These are phyloP conservation scores for Heliconius hermathena DNA, from an alignment of 1,140 invertebrate species.

Conservation along the genomic window DNA sequence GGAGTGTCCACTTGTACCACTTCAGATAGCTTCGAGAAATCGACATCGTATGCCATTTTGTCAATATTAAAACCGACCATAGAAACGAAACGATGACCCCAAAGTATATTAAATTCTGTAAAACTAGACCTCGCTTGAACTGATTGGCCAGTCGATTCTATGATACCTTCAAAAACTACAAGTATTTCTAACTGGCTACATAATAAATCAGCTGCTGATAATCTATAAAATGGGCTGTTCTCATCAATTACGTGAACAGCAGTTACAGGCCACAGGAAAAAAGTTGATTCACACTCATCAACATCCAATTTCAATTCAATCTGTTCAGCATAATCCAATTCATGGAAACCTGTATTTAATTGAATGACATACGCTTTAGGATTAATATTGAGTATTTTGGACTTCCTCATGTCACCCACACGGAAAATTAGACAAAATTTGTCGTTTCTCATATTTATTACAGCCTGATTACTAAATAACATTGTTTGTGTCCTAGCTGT, in stretches of 20 bases:
- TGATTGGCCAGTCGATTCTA: slow-evolving; percentile 87
- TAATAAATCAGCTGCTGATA: slow-evolving; percentile 91
- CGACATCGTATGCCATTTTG: slow-evolving; percentile 91
- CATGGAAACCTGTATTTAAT: slow-evolving; percentile 85
- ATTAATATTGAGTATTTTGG: slow-evolving; percentile 93
- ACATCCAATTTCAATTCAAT: slow-evolving; percentile 87
- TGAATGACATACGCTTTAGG: slow-evolving; percentile 92
- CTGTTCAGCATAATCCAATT: slow-evolving; percentile 84
- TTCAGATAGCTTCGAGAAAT: slow-evolving; percentile 92
- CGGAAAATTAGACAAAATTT: slow-evolving; percentile 94
- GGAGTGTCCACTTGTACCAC: slow-evolving; percentile 93
- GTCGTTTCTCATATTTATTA: slow-evolving; percentile 91
- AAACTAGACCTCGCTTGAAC: slow-evolving; percentile 86
- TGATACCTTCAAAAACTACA: slow-evolving; percentile 88
- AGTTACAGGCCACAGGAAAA: slow-evolving; percentile 94
- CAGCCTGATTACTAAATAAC: slow-evolving; percentile 93
- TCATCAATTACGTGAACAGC: slow-evolving; percentile 89
- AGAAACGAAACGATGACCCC: slow-evolving; percentile 86
- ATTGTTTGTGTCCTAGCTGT: slow-evolving; percentile 96
- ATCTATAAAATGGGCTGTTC: slow-evolving; percentile 88
- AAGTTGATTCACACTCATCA: slow-evolving; percentile 88
- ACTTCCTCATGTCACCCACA: slow-evolving; percentile 97
- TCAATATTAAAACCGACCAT: slow-evolving; percentile 90
- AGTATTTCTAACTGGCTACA: slow-evolving; percentile 89
- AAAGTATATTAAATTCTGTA: slow-evolving; percentile 86